These are phyloP conservation scores for Camponotus pennsylvanicus DNA, from an alignment of 1,140 invertebrate species.

Conservation along the genomic window DNA sequence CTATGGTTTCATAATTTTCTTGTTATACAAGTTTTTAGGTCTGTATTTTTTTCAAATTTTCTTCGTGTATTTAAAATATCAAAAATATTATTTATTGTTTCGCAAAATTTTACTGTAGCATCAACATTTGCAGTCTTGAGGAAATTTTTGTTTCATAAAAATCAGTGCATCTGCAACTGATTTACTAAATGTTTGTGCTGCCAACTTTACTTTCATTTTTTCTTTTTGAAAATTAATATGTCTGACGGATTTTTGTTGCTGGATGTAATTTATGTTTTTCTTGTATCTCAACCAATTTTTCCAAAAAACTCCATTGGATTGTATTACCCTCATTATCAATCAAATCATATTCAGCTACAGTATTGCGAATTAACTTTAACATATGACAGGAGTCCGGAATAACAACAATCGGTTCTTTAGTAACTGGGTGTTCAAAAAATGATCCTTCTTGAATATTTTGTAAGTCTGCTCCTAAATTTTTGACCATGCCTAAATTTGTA, in stretches of 20 bases:
- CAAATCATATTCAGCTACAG: neutral
- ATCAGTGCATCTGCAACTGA: neutral
- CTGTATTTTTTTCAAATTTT: too few species aligned
- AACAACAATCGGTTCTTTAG: neutral
- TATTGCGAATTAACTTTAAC: neutral
- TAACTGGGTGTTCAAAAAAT: neutral
- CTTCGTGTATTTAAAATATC: too few species aligned
- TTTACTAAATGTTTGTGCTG: neutral
- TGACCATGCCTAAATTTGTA: too few species aligned
- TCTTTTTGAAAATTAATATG: neutral
- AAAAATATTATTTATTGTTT: too few species aligned
- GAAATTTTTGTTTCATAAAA: neutral
- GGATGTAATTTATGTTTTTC: neutral
- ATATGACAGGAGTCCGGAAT: neutral
- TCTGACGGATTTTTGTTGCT: neutral
- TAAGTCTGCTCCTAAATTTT: neutral
- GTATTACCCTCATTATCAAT: neutral
- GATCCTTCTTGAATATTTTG: neutral
- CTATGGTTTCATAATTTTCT: too few species aligned
- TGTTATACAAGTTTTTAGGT: too few species aligned
- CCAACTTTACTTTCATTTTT: too few species aligned
- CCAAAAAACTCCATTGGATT: neutral
- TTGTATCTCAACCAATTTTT: neutral
- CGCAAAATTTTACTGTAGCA: too few species aligned
- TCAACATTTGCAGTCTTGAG: too few species aligned